These are phyloP conservation scores for Petrolisthes manimaculis DNA, from an alignment of 2,888 invertebrate species.

Conservation along the genomic window DNA sequence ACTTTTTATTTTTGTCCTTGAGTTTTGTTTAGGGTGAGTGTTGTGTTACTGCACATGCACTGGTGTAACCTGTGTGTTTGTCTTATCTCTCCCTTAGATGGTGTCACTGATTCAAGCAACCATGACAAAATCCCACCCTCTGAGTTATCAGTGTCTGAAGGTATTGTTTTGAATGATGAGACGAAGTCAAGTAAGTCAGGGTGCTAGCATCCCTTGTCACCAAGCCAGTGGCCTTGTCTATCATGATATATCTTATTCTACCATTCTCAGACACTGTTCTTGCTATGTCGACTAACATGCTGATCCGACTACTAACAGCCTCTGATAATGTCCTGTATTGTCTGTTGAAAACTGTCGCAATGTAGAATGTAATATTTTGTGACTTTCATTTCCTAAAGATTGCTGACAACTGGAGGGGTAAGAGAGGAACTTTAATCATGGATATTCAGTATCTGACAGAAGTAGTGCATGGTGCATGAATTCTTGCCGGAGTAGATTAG, in stretches of 20 bases:
- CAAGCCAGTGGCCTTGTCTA: slow-evolving; percentile 53
- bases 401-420: slow-evolving; percentile 11
- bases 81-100: slow-evolving; percentile 63
- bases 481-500: not conserved
- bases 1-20: not conserved
- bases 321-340: not conserved
- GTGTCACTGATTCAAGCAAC: slow-evolving; percentile 56
- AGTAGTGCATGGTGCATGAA: slow-evolving; percentile 25
- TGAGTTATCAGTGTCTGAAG: slow-evolving; percentile 59
- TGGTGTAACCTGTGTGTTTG: slow-evolving; percentile 58
- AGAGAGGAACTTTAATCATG: not conserved
- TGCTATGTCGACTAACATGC: slow-evolving; percentile 47
- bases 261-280: slow-evolving; percentile 53
- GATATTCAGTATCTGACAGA: not conserved
- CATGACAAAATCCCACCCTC: slow-evolving; percentile 58
- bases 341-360: not conserved
- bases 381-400: not conserved
- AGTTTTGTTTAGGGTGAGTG: slow-evolving; percentile 17
- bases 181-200: slow-evolving; percentile 62
- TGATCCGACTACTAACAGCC: not conserved
- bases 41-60: slow-evolving; percentile 33
- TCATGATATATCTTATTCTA: slow-evolving; percentile 36
- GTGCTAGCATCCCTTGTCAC: slow-evolving; percentile 53
- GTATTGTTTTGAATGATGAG: slow-evolving; percentile 55
- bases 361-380: not conserved